Base-by-base conservation (phyloP, 2,888 invertebrate species). In the Stratiomys singularior region DNA sequence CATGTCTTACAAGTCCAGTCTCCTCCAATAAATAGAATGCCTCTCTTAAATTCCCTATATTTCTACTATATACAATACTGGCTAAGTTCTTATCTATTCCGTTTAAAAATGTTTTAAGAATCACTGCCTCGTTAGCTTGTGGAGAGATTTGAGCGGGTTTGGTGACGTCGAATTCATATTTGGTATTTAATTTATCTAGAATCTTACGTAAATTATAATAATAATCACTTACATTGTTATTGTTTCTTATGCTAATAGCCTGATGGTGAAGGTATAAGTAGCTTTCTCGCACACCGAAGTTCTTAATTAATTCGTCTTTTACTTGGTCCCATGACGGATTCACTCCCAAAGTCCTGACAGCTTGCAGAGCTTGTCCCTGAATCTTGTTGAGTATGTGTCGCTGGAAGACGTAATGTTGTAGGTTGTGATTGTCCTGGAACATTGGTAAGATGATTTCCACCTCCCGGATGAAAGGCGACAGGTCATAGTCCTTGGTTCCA, bases 151-250 rank as follows among this genome's bases (percentile, higher is more conserved):
- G 78, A 27, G 46, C 52, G 1, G 81, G 80, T 72, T 80, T 80
- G 11, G n/a, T 47, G 56, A 5, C 11, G 63, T 80, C 79, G 30
- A 79, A 77, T 30, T 80, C 79, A 23, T 79, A 80, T 58, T 80
- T 80, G n/a, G 78, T 58, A 46, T 80, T 81, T 47, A 81, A 60
- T 44, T 80, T 80, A 76, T 79, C 79, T 78, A 81, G 63, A 44
- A 80, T 80, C 76, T 74, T 60, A 77, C 60, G 79, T 77, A 80
- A 76, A 52, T 76, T 78, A 58, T 64, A 5, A 80, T 77, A 80
- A 64, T 80, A 80, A 46, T 78, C 66, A 78, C 79, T 81, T 80
- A 80, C 81, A 44, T 78, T 77, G 25, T 23, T 60, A n/a, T n/a
- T n/a, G 52, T 77, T 76, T 66, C 28, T 78, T n/a, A 63, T 18